These are phyloP conservation scores for Zosterops pallidus DNA, from an alignment of 2,113 vertebrate species.

Conservation along the genomic window DNA sequence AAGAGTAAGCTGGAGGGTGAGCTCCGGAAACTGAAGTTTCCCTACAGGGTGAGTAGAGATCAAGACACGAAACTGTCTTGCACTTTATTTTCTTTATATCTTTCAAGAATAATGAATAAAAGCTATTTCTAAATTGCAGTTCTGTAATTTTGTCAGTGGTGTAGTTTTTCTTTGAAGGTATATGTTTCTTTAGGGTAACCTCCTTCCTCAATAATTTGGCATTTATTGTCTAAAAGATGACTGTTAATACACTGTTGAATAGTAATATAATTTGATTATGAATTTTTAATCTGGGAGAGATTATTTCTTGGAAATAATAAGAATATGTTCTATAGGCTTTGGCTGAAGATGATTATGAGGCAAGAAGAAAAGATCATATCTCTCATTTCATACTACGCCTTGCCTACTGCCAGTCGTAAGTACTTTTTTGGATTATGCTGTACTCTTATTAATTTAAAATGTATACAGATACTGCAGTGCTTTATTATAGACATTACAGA, in stretches of 20 bases:
- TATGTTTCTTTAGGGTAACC: neutral
- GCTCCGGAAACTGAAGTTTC: conserved; percentile 82
- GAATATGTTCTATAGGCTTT: conserved; percentile 61
- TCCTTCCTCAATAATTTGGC: neutral
- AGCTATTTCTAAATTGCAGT: neutral
- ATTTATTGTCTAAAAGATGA: neutral
- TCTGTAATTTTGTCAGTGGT: neutral
- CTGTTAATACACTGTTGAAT: neutral
- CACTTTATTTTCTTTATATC: neutral
- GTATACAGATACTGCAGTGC: neutral
- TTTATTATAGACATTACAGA: neutral
- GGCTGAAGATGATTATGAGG: conserved; percentile 82
- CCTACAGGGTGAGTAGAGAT: conserved; percentile 74
- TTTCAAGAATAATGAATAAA: neutral
- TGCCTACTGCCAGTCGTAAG: conserved; percentile 97
- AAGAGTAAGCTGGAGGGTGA: conserved; percentile 74
- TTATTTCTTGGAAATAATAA: neutral
- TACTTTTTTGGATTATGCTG: neutral
- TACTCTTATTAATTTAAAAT: neutral
- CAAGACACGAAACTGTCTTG: neutral
- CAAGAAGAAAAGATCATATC: conserved; percentile 92
- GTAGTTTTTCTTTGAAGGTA: neutral
- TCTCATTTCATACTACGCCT: conserved; percentile 98
- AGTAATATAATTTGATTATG: neutral
- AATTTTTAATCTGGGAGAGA: neutral